These are phyloP conservation scores for Gambusia yucatana DNA, from an alignment of 2,797 vertebrate genomes.

Conservation along the genomic window DNA sequence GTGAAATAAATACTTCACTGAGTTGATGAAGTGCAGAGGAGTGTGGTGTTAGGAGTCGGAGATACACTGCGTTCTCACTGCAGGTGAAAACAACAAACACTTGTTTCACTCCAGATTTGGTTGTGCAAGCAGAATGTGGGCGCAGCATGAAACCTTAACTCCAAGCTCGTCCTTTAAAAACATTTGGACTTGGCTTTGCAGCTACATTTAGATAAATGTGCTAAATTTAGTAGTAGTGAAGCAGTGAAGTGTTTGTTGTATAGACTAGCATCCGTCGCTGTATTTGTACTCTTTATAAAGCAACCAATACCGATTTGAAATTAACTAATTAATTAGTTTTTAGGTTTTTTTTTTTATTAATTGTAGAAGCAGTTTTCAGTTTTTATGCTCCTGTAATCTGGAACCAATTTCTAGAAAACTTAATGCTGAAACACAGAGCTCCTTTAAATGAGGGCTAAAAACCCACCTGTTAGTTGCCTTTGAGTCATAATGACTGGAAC, in stretches of 20 bases:
- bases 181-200: background rate
- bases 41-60: background rate
- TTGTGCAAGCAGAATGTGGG: background rate
- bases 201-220: background rate
- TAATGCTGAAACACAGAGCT: too few relatives aligned
- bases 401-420: too few relatives aligned
- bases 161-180: background rate
- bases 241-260: background rate
- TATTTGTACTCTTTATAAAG: background rate
- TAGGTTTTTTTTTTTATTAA: too few relatives aligned
- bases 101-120: background rate
- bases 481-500: too few relatives aligned
- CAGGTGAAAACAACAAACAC: background rate
- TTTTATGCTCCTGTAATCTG: too few relatives aligned
- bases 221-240: background rate
- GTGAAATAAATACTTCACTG: background rate
- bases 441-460: too few relatives aligned
- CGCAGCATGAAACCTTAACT: too few relatives aligned
- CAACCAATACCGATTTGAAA: background rate
- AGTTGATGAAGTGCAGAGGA: background rate
- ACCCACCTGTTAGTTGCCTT: too few relatives aligned
- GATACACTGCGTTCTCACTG: background rate
- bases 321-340: background rate
- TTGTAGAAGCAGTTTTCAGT: background rate
- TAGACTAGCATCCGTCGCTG: background rate